Percentiles rank a stretch among this genome's conserved stretches.
phyloP scores from a whole-genome alignment of 2,113 vertebrate genomes.

The Dicaeum eximium region DNA sequence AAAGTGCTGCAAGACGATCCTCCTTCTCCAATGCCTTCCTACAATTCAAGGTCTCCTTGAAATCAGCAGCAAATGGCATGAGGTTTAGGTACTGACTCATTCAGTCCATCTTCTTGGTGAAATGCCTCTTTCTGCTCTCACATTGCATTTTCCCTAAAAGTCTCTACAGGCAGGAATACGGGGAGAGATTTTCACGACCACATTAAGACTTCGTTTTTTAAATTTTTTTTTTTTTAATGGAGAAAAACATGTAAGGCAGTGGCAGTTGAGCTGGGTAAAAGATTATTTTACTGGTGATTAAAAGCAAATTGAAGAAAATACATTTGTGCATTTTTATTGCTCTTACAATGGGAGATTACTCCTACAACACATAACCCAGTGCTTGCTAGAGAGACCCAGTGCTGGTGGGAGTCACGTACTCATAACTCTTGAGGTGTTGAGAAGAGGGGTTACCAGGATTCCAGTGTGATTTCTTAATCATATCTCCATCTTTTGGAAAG shows the following conservation, averaged over 20 bases:
- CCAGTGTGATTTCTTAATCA: neutral
- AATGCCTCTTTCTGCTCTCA: neutral
- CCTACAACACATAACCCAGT: neutral
- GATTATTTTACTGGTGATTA: neutral
- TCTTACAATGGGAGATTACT: neutral
- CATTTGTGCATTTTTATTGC: neutral
- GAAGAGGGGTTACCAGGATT: neutral
- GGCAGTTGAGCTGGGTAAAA: neutral
- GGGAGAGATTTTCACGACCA: neutral
- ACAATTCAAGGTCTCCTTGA: constrained; percentile 13
- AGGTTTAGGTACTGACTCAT: neutral
- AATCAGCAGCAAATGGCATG: neutral
- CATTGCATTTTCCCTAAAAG: neutral
- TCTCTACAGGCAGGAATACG: neutral
- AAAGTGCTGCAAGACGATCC: constrained; percentile 15
- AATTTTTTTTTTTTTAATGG: neutral
- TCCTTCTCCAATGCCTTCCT: neutral
- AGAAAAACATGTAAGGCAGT: neutral
- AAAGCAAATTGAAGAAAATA: neutral
- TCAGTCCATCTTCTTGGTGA: neutral
- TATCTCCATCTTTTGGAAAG: neutral
- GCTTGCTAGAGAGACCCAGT: neutral
- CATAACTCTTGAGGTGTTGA: neutral
- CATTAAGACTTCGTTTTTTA: neutral
- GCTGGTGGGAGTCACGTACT: neutral